These are phyloP conservation scores for Eupithecia subumbrata DNA, from an alignment of 2,888 invertebrate species.

Conservation along the genomic window DNA sequence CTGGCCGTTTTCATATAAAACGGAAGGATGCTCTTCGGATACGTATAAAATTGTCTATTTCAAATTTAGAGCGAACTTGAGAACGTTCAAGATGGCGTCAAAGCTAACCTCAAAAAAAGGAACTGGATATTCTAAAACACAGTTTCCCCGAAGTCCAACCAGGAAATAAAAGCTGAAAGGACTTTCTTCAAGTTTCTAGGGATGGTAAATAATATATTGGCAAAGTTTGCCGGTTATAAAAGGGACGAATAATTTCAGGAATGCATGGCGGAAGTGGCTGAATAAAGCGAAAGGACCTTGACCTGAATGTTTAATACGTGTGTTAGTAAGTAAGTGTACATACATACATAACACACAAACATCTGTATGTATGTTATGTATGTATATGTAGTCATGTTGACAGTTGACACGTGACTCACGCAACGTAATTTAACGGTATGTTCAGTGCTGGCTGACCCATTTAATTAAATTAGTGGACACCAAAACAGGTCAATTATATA, in stretches of 20 bases:
- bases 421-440: conserved; percentile 49
- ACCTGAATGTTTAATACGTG: conserved; percentile 30
- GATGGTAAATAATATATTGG: conserved; percentile 11
- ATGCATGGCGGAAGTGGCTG: conserved; percentile 18
- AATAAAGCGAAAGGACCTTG: conserved; percentile 36
- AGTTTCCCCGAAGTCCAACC: background rate
- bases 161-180: background rate
- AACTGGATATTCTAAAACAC: background rate
- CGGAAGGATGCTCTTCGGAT: background rate
- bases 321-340: background rate
- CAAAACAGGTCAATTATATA: conserved; percentile 19
- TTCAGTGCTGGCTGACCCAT: conserved; percentile 37
- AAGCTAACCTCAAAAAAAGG: background rate
- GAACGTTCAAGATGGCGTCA: background rate
- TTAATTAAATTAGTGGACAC: conserved; percentile 40
- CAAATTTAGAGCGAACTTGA: background rate
- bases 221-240: background rate
- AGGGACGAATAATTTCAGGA: conserved; percentile 6
- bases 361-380: too few relatives aligned
- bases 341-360: background rate
- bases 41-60: background rate
- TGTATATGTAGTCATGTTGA: conserved; percentile 38
- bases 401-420: conserved; percentile 51
- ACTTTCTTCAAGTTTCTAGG: background rate
- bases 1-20: background rate